A percentile compares a stretch with the other conserved stretches of the same genome.
These are phyloP conservation scores for Enteromius paludinosus DNA, from an alignment of 2,797 vertebrate genomes.

Conservation along the genomic window DNA sequence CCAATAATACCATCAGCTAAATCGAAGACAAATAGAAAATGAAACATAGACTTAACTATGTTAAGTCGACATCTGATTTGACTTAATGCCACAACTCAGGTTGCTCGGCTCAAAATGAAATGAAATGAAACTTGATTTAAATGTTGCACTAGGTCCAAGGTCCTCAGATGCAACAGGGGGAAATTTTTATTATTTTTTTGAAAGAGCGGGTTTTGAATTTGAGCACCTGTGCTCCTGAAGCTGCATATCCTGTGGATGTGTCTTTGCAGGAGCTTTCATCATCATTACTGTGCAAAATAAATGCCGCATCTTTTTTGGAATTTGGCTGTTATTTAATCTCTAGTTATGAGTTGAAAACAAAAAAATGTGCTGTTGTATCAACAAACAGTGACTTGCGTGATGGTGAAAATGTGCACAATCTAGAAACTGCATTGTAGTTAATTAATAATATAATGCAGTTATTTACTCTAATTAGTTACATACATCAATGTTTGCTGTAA, in stretches of 20 bases:
- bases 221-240: not conserved
- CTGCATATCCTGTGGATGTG: not conserved
- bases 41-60: not conserved
- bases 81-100: not conserved
- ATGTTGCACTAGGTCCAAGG: not conserved
- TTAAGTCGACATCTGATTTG: not conserved
- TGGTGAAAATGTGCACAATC: not conserved
- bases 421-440: not conserved
- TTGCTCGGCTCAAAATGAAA: not conserved
- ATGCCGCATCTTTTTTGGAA: not conserved
- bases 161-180: not conserved
- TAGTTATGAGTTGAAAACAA: not conserved
- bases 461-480: not conserved
- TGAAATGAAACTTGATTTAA: slow-evolving; percentile 8
- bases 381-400: not conserved
- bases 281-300: not conserved
- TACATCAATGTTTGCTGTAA: not conserved
- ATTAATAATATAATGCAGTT: not conserved
- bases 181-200: not conserved
- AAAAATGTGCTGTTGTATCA: not conserved
- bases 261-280: slow-evolving; percentile 5
- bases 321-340: not conserved
- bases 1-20: not conserved
- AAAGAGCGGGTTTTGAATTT: slow-evolving; percentile 14
- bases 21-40: slow-evolving; percentile 10